These are phyloP conservation scores for Phymorhynchus buccinoides DNA, from an alignment of 1,140 invertebrate species.

Conservation along the genomic window DNA sequence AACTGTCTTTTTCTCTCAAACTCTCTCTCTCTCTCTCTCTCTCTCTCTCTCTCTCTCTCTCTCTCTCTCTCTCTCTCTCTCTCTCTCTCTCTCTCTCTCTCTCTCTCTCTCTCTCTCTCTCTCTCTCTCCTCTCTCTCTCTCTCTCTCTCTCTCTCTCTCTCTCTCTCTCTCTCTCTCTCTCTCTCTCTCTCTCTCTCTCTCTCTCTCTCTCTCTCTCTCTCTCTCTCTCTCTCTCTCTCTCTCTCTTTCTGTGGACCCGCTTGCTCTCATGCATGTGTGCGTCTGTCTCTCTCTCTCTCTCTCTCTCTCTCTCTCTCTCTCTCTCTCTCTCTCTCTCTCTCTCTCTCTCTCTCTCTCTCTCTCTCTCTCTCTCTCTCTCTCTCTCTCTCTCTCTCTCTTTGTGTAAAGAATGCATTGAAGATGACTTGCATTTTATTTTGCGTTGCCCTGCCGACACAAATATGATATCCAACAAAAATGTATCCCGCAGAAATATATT, in stretches of 20 bases:
- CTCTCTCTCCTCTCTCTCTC: background rate
- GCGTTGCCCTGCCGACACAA: too few species aligned
- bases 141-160: background rate
- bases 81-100: background rate
- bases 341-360: background rate
- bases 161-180: background rate
- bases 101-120: background rate
- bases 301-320: background rate
- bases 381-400: slow-evolving; percentile 12
- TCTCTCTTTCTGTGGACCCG: background rate
- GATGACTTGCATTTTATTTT: too few species aligned
- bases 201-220: background rate
- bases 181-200: background rate
- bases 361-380: background rate
- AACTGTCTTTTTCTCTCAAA: too few species aligned
- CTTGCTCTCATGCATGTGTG: background rate
- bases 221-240: background rate
- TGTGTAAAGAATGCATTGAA: too few species aligned
- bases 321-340: background rate
- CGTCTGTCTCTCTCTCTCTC: slow-evolving; percentile 1
- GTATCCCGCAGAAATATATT: too few species aligned
- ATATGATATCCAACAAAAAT: too few species aligned
- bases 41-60: too few species aligned
- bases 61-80: too few species aligned
- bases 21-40: too few species aligned